A percentile compares a stretch with the other conserved stretches of the same genome.
phyloP scores from a whole-genome alignment of 2,113 vertebrate species.

The Hippolais icterina region DNA sequence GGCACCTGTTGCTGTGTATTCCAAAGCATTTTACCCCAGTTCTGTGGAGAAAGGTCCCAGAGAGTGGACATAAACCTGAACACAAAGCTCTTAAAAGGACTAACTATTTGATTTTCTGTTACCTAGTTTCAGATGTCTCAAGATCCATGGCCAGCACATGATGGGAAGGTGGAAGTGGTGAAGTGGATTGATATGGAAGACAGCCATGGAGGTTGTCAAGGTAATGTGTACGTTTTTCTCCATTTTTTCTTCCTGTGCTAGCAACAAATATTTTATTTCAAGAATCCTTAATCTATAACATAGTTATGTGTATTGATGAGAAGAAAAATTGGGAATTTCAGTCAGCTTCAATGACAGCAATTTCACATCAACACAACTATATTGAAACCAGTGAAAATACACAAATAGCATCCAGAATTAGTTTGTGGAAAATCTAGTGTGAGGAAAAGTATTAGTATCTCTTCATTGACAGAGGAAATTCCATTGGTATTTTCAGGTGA shows the following conservation, averaged over 20 bases:
- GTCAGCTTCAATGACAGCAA: background rate
- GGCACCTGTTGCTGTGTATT: background rate
- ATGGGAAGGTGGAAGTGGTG: conserved; percentile 66
- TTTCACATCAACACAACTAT: background rate
- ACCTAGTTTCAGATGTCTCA: conserved; percentile 58
- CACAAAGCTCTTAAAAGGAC: background rate
- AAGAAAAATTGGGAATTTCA: background rate
- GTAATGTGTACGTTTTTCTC: conserved; percentile 24
- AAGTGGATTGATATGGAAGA: conserved; percentile 73
- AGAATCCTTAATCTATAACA: background rate
- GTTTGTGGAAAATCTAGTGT: background rate
- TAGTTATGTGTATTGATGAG: background rate
- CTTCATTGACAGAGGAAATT: background rate
- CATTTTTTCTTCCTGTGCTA: background rate
- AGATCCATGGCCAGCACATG: conserved; percentile 69
- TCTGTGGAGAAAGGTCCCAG: background rate
- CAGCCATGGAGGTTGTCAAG: conserved; percentile 68
- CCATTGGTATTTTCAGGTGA: background rate
- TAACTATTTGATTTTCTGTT: background rate
- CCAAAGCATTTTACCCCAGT: background rate
- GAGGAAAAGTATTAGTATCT: background rate
- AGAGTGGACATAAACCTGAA: background rate
- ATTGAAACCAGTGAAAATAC: background rate
- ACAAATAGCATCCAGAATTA: background rate
- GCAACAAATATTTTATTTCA: background rate